Conservation (phyloP, 2,797 vertebrate genomes). For the Geotrypetes seraphini region DNA sequence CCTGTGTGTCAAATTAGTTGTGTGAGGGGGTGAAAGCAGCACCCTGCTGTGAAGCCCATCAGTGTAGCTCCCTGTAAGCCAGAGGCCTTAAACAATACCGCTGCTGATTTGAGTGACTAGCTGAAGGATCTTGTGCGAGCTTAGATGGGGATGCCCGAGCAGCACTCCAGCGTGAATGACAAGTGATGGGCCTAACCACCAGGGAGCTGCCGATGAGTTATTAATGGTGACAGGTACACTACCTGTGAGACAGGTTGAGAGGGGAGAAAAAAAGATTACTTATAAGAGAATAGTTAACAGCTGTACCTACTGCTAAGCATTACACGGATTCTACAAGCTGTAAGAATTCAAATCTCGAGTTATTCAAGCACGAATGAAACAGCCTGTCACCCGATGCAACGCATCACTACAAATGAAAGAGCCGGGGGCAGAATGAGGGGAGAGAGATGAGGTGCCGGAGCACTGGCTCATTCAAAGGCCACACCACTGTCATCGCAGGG, state of each 20-base stretch:
- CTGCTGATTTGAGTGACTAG: slow-evolving; percentile 35
- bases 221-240: slow-evolving; percentile 68
- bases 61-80: not conserved
- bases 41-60: slow-evolving; percentile 5
- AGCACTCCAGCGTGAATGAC: slow-evolving; percentile 49
- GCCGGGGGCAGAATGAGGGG: slow-evolving; percentile 26
- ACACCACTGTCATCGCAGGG: slow-evolving; percentile 41
- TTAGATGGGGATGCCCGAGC: slow-evolving; percentile 41
- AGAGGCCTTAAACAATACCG: slow-evolving; percentile 14
- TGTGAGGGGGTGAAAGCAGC: not conserved
- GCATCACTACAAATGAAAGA: slow-evolving; percentile 58
- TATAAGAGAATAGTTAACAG: slow-evolving; percentile 76
- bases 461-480: slow-evolving; percentile 39
- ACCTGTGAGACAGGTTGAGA: slow-evolving; percentile 66
- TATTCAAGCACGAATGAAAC: slow-evolving; percentile 69
- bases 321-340: slow-evolving; percentile 70
- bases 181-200: slow-evolving; percentile 56
- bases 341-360: slow-evolving; percentile 69
- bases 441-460: slow-evolving; percentile 43
- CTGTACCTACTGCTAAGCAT: slow-evolving; percentile 74
- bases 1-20: fast-evolving
- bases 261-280: slow-evolving; percentile 67
- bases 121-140: slow-evolving; percentile 39
- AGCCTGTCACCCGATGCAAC: slow-evolving; percentile 63
- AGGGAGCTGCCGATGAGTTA: slow-evolving; percentile 56